Conservation (phyloP, 1,140 invertebrate genomes). For the Papilio dardanus region DNA sequence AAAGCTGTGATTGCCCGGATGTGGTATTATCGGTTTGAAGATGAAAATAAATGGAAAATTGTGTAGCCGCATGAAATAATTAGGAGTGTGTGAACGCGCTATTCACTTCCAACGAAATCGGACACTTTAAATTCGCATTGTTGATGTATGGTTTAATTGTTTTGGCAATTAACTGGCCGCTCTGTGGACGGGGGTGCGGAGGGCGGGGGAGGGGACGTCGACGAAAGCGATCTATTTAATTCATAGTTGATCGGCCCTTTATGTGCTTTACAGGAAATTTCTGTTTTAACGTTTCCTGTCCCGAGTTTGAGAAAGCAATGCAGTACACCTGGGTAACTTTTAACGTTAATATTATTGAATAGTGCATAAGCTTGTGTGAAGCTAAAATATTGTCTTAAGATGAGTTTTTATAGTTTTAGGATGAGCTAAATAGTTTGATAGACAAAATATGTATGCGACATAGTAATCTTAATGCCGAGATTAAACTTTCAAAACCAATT, state of each 20-base stretch:
- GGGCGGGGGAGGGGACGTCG: constrained; percentile 36
- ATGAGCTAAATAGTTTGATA: neutral
- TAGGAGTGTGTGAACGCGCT: constrained; percentile 53
- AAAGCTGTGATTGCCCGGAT: constrained; percentile 3
- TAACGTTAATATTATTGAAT: neutral
- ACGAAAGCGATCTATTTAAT: constrained; percentile 40
- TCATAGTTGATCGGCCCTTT: constrained; percentile 18
- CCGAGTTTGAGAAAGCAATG: neutral
- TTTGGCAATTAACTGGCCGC: constrained; percentile 67
- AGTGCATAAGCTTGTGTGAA: neutral
- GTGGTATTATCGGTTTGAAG: constrained; percentile 42
- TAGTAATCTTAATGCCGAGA: neutral
- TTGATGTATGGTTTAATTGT: constrained; percentile 78
- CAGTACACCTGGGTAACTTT: neutral
- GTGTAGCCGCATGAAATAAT: constrained; percentile 55
- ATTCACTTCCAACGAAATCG: constrained; percentile 60
- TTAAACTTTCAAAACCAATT: neutral
- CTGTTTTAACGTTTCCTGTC: neutral
- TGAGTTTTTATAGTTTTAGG: neutral
- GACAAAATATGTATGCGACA: neutral
- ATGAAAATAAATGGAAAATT: constrained; percentile 58
- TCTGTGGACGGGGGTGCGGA: constrained; percentile 38
- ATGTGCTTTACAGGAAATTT: neutral
- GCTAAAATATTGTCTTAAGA: neutral
- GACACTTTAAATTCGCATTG: constrained; percentile 75